These are phyloP conservation scores for Seira ritae DNA, from an alignment of 2,888 invertebrate genomes.

Conservation along the genomic window DNA sequence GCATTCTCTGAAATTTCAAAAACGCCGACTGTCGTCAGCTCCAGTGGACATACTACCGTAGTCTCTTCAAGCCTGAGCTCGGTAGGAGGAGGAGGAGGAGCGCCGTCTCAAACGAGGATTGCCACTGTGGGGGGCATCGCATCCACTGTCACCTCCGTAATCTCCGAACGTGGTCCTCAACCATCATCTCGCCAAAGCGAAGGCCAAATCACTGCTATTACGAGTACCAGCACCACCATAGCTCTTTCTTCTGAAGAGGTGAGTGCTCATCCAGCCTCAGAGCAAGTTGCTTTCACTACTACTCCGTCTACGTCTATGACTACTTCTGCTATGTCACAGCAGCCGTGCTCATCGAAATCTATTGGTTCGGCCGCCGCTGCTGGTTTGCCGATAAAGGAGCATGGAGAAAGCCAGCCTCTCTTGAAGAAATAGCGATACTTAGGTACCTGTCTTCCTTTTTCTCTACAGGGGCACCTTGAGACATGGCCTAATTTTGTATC, in stretches of 20 bases:
- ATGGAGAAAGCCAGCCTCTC: slow-evolving; percentile 71
- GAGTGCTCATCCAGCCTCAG: slow-evolving; percentile 20
- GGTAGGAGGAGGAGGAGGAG: neutral
- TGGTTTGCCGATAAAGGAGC: slow-evolving; percentile 23
- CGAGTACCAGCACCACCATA: slow-evolving; percentile 17
- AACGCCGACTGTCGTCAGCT: neutral
- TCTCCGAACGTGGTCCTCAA: neutral
- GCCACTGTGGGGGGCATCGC: neutral
- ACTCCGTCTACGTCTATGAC: slow-evolving; percentile 21
- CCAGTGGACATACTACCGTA: too few relatives aligned
- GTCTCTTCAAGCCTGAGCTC: neutral
- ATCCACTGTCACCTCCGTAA: neutral
- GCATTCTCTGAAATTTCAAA: neutral
- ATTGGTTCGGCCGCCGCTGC: neutral
- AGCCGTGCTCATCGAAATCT: slow-evolving; percentile 42
- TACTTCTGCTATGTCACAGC: slow-evolving; percentile 28
- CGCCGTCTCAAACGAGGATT: too few relatives aligned
- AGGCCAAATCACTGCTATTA: slow-evolving; percentile 21
- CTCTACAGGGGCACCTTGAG: neutral
- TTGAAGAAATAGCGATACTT: slow-evolving; percentile 68
- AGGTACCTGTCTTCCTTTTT: slow-evolving; percentile 7
- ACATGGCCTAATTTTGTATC: slow-evolving; percentile 6
- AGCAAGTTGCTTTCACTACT: slow-evolving; percentile 23
- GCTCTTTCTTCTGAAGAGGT: slow-evolving; percentile 14
- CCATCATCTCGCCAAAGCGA: slow-evolving; percentile 19